Evolutionary conservation across 2,113 vertebrate genomes (phyloP).

Genomic region (Poeciliopsis turrubarensis): DNA sequence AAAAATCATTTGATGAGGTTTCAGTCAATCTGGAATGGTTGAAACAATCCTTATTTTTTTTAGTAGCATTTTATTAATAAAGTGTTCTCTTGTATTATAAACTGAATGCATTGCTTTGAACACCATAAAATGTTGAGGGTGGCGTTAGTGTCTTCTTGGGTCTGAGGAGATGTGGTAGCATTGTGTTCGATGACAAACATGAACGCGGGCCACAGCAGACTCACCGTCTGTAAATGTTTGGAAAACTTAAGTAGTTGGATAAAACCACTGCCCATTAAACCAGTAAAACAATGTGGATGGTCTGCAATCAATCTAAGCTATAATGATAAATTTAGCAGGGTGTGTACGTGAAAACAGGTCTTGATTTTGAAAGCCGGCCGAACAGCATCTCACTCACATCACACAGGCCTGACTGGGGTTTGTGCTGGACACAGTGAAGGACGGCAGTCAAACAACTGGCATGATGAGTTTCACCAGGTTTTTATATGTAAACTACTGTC

Average conservation of each 20-base stretch:
- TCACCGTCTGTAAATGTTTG: not conserved
- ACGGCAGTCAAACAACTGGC: too few relatives aligned
- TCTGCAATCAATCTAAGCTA: not conserved
- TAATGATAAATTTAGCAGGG: too few relatives aligned
- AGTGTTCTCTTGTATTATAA: not conserved
- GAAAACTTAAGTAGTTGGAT: too few relatives aligned
- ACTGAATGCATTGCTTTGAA: not conserved
- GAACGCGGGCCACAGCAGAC: not conserved
- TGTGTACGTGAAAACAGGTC: not conserved
- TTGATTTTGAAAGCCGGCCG: too few relatives aligned
- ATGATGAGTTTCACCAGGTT: too few relatives aligned
- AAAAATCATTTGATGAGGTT: not conserved
- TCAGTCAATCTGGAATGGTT: not conserved
- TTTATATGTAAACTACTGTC: not conserved
- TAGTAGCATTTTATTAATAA: not conserved
- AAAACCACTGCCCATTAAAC: not conserved
- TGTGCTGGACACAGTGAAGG: not conserved
- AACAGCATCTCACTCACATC: too few relatives aligned
- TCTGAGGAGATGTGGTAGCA: not conserved
- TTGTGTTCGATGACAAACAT: not conserved
- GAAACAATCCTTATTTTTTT: not conserved
- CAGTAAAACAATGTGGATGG: not conserved
- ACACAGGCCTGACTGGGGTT: too few relatives aligned
- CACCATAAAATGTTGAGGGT: too few relatives aligned
- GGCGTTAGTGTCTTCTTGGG: not conserved